Evolutionary conservation across 2,797 vertebrate genomes (phyloP), one percentile per base, ranked within the genome.

Genomic region (Acrossocheilus wenchowensis): DNA sequence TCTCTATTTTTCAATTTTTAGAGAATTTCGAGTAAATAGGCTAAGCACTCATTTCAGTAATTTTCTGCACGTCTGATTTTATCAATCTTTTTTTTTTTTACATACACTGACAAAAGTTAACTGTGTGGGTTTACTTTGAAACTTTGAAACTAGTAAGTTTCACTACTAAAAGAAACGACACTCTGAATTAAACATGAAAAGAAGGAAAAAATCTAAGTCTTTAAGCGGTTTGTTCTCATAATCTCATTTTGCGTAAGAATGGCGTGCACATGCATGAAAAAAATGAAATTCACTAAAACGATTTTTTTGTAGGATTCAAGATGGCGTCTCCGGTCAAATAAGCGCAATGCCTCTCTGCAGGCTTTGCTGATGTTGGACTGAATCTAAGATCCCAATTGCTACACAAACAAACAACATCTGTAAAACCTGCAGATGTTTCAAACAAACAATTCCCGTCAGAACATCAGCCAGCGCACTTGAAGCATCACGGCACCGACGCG

Each of bases 391-490:
- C 52, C 83, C 34, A 83, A 50, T 81, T 82, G 60, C 5, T 77
- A 17, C 48, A 74, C 54, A 86, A 87, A 86, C 80, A 88, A 87
- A 87, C 80, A 90, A 90, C 89, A 90, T 88, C 86, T 90, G 89
- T 73, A 74, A 79, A 85, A 87, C 81, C 87, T 73, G 82, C 84
- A 66, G 39, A 60, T 84, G 54, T 73, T 88, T 81, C 81, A 88
- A 81, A 90, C 64, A 85, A 89, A 85, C 87, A 87, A n/a, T 78
- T 88, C 34, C 17, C 2, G 43, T 72, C 4, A 74, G 68, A 81
- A 75, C 41, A 45, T 64, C n/a, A 6, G 48, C 74, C n/a, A 6
- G 48, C 77, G 64, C 45, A 79, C 82, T 68, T 66, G 39, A 15
- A 43, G 36, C 21, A 23, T 78, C 60, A 5, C 23, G 2, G n/a